Evolutionary conservation across 2,113 vertebrate genomes (phyloP), one percentile per base, ranked within the genome.

Genomic region (Nothoprocta pentlandii): DNA sequence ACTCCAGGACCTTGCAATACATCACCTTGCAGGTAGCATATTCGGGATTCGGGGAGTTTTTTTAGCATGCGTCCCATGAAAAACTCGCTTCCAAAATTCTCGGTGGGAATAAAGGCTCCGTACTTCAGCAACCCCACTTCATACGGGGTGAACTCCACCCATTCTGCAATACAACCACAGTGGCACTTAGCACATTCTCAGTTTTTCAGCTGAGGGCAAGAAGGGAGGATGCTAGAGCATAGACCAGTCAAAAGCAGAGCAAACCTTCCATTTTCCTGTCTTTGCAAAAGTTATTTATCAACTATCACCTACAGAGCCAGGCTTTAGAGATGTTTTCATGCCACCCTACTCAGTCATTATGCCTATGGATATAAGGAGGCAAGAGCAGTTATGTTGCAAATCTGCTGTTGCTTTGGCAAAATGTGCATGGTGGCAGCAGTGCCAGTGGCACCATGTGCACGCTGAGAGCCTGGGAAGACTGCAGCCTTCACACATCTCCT

Each of bases 141-240:
- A 0, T 98, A 87, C 58, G 98, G 98, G 12, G 98, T 98, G 93
- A 98, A 98, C 74, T 98, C 98, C 13, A 98, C 97, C 98, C 98
- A 98, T 63, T 98, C 98, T 98, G 93, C n/a, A 93, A 96, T 3
- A 64, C 46, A 80, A 62, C 2, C 63, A 92, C 47, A 88, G 1
- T 66, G 54, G 82, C 39, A 16, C 26, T 89, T 47, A 95, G 75
- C 61, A 42, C 32, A 39, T 5, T 53, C 22, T 34, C 19, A 42
- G 36, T 6, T 9, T 75, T 49, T 32, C 71, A 39, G 34, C 1
- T 0, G 0, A 8, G 3, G 6, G 2, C 9, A 21, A 30, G 49
- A 17, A 80, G 61, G 51, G 22, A 5, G 7, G 5, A 2, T 5
- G 44, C 5, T 8, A 34, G 32, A 23, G 5, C 12, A 11, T 23